These are phyloP conservation scores for Lonchura striata DNA, from an alignment of 2,113 vertebrate genomes.

Conservation along the genomic window DNA sequence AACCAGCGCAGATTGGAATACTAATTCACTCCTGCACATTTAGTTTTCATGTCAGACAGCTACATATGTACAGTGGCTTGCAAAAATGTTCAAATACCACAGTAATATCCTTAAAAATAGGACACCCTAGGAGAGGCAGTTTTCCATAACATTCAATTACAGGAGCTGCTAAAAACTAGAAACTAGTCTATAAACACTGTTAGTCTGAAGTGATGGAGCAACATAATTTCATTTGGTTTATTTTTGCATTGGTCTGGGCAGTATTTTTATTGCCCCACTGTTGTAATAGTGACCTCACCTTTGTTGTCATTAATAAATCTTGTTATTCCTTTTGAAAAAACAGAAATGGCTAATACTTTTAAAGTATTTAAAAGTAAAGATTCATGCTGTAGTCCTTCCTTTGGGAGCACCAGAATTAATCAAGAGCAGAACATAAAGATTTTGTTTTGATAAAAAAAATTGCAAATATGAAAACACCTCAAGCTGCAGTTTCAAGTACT, in stretches of 20 bases:
- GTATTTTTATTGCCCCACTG: background rate
- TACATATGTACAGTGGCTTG: background rate
- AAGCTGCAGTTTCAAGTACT: background rate
- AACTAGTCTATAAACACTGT: background rate
- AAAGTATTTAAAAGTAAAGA: background rate
- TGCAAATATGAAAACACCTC: slow-evolving; percentile 13
- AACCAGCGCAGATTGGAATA: background rate
- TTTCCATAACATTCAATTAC: background rate
- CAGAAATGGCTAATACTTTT: background rate
- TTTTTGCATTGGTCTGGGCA: background rate
- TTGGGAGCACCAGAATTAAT: background rate
- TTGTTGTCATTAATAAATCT: background rate
- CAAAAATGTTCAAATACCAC: background rate
- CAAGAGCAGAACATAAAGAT: background rate
- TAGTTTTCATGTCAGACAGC: background rate
- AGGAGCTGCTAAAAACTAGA: background rate
- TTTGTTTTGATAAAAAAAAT: slow-evolving; percentile 38
- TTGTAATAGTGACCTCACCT: background rate
- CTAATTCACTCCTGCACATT: background rate
- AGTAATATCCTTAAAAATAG: background rate
- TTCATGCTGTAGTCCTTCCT: background rate
- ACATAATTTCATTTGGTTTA: background rate
- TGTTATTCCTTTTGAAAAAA: background rate
- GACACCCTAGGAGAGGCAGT: background rate
- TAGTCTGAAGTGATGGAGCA: background rate